A percentile compares a stretch with the other conserved stretches of the same genome.
These are phyloP conservation scores for Encarsia formosa DNA, from an alignment of 2,888 invertebrate species.

Conservation along the genomic window DNA sequence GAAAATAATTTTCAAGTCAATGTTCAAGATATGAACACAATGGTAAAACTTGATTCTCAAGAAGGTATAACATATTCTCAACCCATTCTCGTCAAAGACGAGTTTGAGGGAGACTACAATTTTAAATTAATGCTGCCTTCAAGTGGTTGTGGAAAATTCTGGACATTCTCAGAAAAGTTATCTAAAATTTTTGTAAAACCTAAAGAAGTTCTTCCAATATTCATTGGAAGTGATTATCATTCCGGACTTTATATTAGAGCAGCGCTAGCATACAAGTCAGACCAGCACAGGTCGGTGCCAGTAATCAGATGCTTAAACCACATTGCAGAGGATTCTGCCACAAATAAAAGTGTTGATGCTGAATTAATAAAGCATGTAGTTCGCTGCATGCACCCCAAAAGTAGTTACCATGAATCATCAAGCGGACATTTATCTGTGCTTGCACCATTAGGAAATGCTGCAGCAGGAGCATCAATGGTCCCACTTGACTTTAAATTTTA, in stretches of 20 bases:
- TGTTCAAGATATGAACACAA: no score
- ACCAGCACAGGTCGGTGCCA: constrained; percentile 63
- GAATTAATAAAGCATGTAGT: constrained; percentile 58
- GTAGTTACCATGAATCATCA: constrained; percentile 57
- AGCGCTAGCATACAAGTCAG: constrained; percentile 62
- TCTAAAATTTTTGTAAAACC: constrained; percentile 65
- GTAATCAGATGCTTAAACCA: constrained; percentile 71
- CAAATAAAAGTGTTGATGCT: constrained; percentile 36
- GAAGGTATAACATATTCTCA: no score
- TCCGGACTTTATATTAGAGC: constrained; percentile 59
- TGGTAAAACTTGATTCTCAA: no score
- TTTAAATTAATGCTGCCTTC: constrained; percentile 56
- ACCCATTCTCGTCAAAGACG: constrained; percentile 38
- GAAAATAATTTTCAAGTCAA: no score
- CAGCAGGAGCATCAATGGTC: constrained; percentile 57
- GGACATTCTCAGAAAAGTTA: constrained; percentile 61
- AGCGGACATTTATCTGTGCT: constrained; percentile 58
- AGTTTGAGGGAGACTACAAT: constrained; percentile 52
- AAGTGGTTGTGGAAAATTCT: constrained; percentile 55
- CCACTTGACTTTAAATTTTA: constrained; percentile 68
- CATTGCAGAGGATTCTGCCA: constrained; percentile 47
- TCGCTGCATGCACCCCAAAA: constrained; percentile 53
- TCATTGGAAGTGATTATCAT: constrained; percentile 56
- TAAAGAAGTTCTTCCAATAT: constrained; percentile 64
- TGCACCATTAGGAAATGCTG: constrained; percentile 59